Percentiles rank a stretch among this genome's conserved stretches.
These are phyloP conservation scores for Heliconius ismenius DNA, from an alignment of 2,888 invertebrate species.

Conservation along the genomic window DNA sequence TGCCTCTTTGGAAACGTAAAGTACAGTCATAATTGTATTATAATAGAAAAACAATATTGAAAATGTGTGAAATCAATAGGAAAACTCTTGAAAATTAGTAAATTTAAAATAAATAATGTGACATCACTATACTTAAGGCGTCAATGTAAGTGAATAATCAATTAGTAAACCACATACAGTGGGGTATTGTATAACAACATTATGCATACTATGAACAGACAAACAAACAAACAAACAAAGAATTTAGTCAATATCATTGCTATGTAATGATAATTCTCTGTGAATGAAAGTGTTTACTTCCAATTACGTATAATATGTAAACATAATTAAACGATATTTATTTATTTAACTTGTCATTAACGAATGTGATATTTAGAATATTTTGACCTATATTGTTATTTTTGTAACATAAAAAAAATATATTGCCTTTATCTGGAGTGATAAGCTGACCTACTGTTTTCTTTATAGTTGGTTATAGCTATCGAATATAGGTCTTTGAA, in stretches of 20 bases:
- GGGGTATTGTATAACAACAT: constrained; percentile 17
- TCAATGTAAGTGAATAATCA: not conserved
- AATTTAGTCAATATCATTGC: constrained; percentile 35
- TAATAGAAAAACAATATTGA: not conserved
- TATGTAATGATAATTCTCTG: constrained; percentile 35
- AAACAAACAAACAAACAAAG: constrained; percentile 32
- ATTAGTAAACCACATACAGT: not conserved
- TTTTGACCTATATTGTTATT: not conserved
- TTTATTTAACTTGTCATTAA: not conserved
- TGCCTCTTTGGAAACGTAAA: no score
- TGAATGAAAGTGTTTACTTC: constrained; percentile 33
- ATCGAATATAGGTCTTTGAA: not conserved
- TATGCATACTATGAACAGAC: constrained; percentile 10
- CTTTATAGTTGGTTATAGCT: constrained; percentile 9
- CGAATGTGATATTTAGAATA: not conserved
- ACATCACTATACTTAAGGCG: not conserved
- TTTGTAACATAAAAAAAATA: not conserved
- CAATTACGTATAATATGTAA: not conserved
- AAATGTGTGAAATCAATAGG: not conserved
- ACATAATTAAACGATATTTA: constrained; percentile 1
- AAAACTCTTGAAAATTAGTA: not conserved
- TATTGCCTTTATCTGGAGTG: not conserved
- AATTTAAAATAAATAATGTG: not conserved
- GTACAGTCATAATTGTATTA: not conserved
- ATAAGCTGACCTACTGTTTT: constrained; percentile 14